These are phyloP conservation scores for Ceratina calcarata DNA, from an alignment of 1,140 invertebrate species.

Conservation along the genomic window DNA sequence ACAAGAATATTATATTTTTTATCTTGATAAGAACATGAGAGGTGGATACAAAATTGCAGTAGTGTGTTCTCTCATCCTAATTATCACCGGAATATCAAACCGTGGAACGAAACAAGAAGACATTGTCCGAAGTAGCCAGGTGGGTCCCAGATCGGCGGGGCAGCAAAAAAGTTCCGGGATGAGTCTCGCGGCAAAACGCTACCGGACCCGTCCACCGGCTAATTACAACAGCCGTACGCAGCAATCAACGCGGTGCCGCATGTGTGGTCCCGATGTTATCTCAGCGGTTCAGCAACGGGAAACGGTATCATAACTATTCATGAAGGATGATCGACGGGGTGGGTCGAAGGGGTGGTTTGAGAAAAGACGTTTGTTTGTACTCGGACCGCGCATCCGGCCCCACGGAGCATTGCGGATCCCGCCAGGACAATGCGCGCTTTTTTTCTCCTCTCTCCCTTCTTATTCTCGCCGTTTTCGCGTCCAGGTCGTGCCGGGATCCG, in stretches of 20 bases:
- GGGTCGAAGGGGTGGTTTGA: too few species aligned
- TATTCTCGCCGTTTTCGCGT: slow-evolving; percentile 27
- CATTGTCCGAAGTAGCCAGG: not conserved
- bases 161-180: not conserved
- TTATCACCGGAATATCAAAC: not conserved
- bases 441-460: not conserved
- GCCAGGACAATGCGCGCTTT: slow-evolving; percentile 64
- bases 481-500: slow-evolving; percentile 29
- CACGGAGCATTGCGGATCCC: slow-evolving; percentile 58
- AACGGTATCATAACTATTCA: slow-evolving; percentile 59
- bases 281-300: not conserved
- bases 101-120: not conserved
- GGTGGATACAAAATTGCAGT: too few species aligned
- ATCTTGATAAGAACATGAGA: too few species aligned
- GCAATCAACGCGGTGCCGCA: slow-evolving; percentile 35
- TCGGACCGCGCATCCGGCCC: slow-evolving; percentile 56
- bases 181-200: slow-evolving; percentile 8
- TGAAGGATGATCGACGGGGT: slow-evolving; percentile 38
- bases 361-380: slow-evolving; percentile 43
- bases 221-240: slow-evolving; percentile 41
- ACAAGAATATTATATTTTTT: too few species aligned
- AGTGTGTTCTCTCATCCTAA: not conserved
- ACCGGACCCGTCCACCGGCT: slow-evolving; percentile 25
- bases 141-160: slow-evolving; percentile 1
- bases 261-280: slow-evolving; percentile 47